phyloP scores from a whole-genome alignment of 1,140 invertebrate genomes.

The Argopecten irradians region DNA sequence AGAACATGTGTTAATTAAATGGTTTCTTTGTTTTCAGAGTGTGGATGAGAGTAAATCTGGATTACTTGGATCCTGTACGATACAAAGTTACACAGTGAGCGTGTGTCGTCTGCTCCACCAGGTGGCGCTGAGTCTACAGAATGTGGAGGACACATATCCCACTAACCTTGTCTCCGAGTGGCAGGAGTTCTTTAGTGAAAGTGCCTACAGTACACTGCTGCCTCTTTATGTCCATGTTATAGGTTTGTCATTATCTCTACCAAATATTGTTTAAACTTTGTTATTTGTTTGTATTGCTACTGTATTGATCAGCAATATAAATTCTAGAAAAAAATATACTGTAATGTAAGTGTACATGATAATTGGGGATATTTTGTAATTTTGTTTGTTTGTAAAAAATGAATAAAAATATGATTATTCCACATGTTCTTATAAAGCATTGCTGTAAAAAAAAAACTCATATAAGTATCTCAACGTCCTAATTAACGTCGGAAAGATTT shows the following conservation, averaged over 20 bases:
- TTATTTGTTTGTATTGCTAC: background rate
- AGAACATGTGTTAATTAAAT: no score
- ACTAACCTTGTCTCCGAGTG: constrained; percentile 77
- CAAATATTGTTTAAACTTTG: background rate
- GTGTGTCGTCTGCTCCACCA: constrained; percentile 55
- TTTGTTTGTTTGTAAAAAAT: no score
- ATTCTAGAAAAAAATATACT: no score
- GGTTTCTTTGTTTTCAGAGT: constrained; percentile 48
- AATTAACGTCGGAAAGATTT: no score
- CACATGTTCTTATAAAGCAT: no score
- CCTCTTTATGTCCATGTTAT: constrained; percentile 64
- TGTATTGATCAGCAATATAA: no score
- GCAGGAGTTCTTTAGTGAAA: constrained; percentile 76
- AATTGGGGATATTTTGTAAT: no score
- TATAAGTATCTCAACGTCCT: no score
- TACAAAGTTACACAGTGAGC: constrained; percentile 56
- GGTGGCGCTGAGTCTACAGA: constrained; percentile 53
- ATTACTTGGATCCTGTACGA: constrained; percentile 10
- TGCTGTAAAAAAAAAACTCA: no score
- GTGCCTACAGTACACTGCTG: constrained; percentile 66
- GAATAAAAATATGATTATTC: no score
- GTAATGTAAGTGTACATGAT: no score
- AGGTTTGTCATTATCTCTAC: constrained; percentile 51
- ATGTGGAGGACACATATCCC: constrained; percentile 51
- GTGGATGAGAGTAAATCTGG: constrained; percentile 48